A percentile compares a stretch with the other conserved stretches of the same genome.
Conservation (phyloP, 2,888 invertebrate genomes). For the Oxycera nigricornis region DNA sequence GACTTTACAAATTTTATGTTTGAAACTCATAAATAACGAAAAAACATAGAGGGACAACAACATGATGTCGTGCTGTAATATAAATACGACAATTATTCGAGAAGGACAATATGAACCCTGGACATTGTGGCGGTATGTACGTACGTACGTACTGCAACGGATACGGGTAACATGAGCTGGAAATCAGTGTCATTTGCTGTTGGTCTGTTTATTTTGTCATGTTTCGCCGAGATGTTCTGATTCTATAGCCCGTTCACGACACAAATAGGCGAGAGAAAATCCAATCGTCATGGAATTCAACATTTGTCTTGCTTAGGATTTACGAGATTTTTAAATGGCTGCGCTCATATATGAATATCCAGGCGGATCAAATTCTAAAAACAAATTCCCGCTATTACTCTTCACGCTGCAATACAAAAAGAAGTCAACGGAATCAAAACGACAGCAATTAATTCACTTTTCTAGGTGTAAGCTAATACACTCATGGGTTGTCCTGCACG, state of each 20-base stretch:
- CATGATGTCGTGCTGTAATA: constrained; percentile 28
- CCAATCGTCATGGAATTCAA: constrained; percentile 20
- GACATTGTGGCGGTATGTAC: neutral
- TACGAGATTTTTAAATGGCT: neutral
- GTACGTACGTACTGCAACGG: neutral
- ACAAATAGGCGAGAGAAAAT: neutral
- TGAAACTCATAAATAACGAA: constrained; percentile 38
- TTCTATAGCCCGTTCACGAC: neutral
- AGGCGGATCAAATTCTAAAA: neutral
- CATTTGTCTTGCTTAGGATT: constrained; percentile 13
- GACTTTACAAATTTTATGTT: constrained; percentile 42
- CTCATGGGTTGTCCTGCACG: neutral
- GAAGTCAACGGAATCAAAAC: neutral
- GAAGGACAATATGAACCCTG: constrained; percentile 34
- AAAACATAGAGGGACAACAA: constrained; percentile 19
- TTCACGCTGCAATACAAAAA: neutral
- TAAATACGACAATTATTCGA: constrained; percentile 33
- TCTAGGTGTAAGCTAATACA: neutral
- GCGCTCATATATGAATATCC: constrained; percentile 1
- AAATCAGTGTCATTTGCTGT: constrained; percentile 30
- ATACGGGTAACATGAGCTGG: constrained; percentile 32
- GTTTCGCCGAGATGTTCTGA: no score
- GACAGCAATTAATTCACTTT: neutral
- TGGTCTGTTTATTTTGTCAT: no score
- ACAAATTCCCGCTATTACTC: neutral